A percentile compares a stretch with the other conserved stretches of the same genome.
Evolutionary conservation across 2,888 invertebrate species (phyloP).

Genomic region (Orchestes rusci): DNA sequence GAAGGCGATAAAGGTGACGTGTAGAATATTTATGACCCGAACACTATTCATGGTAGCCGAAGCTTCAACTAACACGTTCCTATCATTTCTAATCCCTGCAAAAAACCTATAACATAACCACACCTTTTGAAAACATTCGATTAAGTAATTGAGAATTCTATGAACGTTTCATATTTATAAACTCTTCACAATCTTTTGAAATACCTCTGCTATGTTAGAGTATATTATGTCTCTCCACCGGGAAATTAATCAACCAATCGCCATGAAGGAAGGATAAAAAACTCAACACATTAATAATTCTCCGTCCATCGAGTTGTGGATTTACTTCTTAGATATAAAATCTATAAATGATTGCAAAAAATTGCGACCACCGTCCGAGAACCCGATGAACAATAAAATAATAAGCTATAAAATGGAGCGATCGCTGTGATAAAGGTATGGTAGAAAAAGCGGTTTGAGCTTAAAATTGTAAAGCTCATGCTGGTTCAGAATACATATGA

Average conservation of each 20-base stretch:
- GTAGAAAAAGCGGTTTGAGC: constrained; percentile 29
- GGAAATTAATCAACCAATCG: constrained; percentile 14
- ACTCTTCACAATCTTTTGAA: constrained; percentile 11
- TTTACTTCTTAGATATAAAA: constrained; percentile 19
- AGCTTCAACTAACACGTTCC: no score
- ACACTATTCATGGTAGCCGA: no score
- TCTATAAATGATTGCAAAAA: constrained; percentile 17
- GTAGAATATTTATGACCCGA: no score
- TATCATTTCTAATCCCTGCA: no score
- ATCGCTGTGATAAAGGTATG: constrained; percentile 31
- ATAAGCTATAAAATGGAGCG: constrained; percentile 34
- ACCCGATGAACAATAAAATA: constrained; percentile 32
- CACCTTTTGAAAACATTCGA: no score
- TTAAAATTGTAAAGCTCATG: constrained; percentile 32
- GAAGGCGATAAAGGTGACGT: no score
- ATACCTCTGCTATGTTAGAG: constrained; percentile 16
- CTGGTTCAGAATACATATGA: constrained; percentile 30
- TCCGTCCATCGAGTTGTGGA: constrained; percentile 12
- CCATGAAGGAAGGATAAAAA: constrained; percentile 11
- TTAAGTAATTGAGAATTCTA: no score
- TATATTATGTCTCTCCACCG: constrained; percentile 8
- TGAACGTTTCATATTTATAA: constrained; percentile 8
- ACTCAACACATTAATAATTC: constrained; percentile 15
- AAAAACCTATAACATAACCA: no score
- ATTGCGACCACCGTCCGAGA: constrained; percentile 33